Base-by-base conservation (phyloP, 2,113 vertebrate genomes). In the Eptatretus burgeri region DNA sequence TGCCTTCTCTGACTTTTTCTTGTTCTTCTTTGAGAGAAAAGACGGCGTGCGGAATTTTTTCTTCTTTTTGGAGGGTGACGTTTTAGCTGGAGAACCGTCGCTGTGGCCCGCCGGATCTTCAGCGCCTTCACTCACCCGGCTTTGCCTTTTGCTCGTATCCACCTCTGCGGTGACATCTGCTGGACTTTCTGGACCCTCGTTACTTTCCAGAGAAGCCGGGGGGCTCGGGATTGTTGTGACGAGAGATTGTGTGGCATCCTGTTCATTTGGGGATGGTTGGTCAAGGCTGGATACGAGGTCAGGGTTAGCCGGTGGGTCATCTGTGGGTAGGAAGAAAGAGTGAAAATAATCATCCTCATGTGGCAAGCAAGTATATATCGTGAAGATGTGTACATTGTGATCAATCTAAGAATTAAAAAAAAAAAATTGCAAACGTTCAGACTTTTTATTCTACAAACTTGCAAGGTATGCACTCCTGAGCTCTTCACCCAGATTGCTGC, bases 41-140 rank as follows among this genome's bases (percentile, higher is more conserved):
- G 89, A 94, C 64, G 89, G 91, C 53, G 91, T 98, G 68, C 91
- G 89, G 74, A 96, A 98, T 73, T 94, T 98, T 77, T 98, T 98
- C 81, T 98, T 98, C 80, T 98, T 98, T 72, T 98, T 98, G 2
- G 89, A 96, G 5, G 91, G 91, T 19, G 91, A 96, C 73, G 27
- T 41, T 7, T 98, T 98, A 73, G 83, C 85, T 27, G 86, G 91
- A 65, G 91, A 98, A 70, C 84, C 27, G 27, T 41, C 27, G 27
- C 27, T 41, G 27, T 41, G 3, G 27, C 27, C 27, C 27, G 27
- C 27, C 27, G 27, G 27, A 41, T 41, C 27, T 41, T 41, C 27
- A 41, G 27, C 27, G 7, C 27, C 27, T 41, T 41, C 27, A 41
- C 27, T 41, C 27, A 41, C 27, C 27, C 7, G 27, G 27, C 27